Base-by-base conservation (phyloP, 2,113 vertebrate genomes). In the Phycodurus eques region DNA sequence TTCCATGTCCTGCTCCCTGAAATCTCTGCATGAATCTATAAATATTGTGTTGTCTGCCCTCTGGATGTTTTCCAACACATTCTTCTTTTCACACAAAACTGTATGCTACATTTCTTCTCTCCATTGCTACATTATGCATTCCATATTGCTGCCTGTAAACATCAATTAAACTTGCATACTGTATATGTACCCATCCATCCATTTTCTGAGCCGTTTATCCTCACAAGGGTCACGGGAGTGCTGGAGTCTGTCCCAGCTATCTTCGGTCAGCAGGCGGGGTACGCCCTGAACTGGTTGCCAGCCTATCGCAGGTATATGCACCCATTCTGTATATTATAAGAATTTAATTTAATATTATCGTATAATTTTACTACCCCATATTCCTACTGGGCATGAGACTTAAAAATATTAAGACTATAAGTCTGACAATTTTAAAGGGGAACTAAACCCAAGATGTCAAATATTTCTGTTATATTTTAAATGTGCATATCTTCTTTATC, bases 1-100 rank as follows among this genome's bases (percentile, higher is more conserved):
- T 35, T 22, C 70, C 59, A 47, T 71, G 35, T 44, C 56, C 61
- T 71, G 68, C 66, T 63, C 44, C 57, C 12, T 70, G 20, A 20
- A n/a, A 39, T 53, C 64, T 69, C 68, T 79, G 67, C n/a, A 64
- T 19, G 43, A 11, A 44, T 73, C 66, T 67, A 54, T 79, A 71
- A 77, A 76, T 47, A 68, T 42, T 74, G n/a, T 11, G 15, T 44
- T 70, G 70, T 31, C 73, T 73, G 22, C 68, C 74, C 56, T 75
- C 53, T 76, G 66, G 69, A 65, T 17, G 8, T 72, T 42, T 59
- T 56, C 64, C 59, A 53, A 44, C 22, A 15, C 51, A 68, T 80
- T 76, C 68, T 39, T 20, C 27, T n/a, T 22, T 70, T 70, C 56
- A 42, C 78, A 70, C 27, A 70, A 49, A 46, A 57, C 42, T 61